These are phyloP conservation scores for Adelognathus sp. DNA, from an alignment of 2,888 invertebrate genomes.

Conservation along the genomic window DNA sequence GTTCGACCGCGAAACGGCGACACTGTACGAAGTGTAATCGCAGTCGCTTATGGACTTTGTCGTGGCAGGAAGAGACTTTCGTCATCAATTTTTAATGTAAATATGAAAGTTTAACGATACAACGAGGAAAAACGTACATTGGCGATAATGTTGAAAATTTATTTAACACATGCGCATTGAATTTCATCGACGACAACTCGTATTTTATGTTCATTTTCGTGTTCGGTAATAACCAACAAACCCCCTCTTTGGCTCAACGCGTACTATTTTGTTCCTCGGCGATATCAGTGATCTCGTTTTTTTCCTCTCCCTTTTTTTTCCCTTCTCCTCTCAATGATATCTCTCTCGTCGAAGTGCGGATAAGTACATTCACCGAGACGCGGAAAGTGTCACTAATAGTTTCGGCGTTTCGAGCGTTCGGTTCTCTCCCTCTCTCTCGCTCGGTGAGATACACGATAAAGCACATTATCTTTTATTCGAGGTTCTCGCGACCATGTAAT, in stretches of 20 bases:
- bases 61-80: conserved; percentile 68
- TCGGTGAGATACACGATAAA: conserved; percentile 28
- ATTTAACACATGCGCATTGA: conserved; percentile 8
- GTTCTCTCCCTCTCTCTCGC: too few species aligned
- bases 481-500: not conserved
- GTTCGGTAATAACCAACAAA: conserved; percentile 64
- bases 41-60: conserved; percentile 74
- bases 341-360: conserved; percentile 57
- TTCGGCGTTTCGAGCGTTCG: conserved; percentile 42
- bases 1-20: conserved; percentile 60
- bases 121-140: conserved; percentile 28
- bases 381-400: conserved; percentile 40
- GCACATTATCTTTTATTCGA: not conserved
- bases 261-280: conserved; percentile 55
- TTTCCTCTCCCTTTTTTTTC: conserved; percentile 10
- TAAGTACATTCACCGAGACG: conserved; percentile 39
- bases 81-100: conserved; percentile 74
- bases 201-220: conserved; percentile 52
- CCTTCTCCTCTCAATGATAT: conserved; percentile 41
- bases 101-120: conserved; percentile 68
- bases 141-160: conserved; percentile 27
- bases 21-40: conserved; percentile 63
- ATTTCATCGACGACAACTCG: conserved; percentile 47
- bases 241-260: conserved; percentile 43
- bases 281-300: conserved; percentile 47